Evolutionary conservation across 2,113 vertebrate genomes (phyloP), one percentile per base, ranked within the genome.

Genomic region (Aldabrachelys gigantea): DNA sequence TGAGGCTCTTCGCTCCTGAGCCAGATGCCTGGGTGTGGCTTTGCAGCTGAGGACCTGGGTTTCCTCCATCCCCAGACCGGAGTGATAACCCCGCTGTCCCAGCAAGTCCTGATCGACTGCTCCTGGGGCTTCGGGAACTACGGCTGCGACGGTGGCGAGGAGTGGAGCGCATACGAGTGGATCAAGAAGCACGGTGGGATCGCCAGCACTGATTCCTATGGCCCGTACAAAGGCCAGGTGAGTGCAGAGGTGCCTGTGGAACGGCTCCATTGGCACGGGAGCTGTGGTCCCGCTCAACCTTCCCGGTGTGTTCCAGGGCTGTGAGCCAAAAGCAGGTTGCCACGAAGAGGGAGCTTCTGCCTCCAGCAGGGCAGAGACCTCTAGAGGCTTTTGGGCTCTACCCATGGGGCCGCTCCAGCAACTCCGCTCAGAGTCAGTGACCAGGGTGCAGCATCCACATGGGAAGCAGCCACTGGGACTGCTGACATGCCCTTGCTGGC

Each of bases 21-120:
- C 72, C 72, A 6, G 38, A 24, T 22, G 1, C 38, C 41, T 76
- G 72, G 41, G 22, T 14, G 38, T 3, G 8, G 11, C 10, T 47
- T 24, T 27, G 38, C 85, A 35, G 27, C 65, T 31, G 7, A 91
- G 6, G 25, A 6, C 50, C 79, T 85, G 65, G 41, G 79, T 22
- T 52, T 56, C 27, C 29, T 69, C 29, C 7, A 83, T 75, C 93
- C 7, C 0, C 94, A 99, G 98, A 98, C 97, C 0, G 98, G 99
- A 0, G 95, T 97, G 89, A 97, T 98, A 96, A 98, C 98, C 85
- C 96, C 98, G 6, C 97, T 99, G 85, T 99, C 99, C 83, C 99
- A 99, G 87, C 98, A 99, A 98, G 98, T 99, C 95, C 97, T 99
- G 94, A 97, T 99, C 1, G 98, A 99, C 96, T 99, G 99, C 88